phyloP scores from a whole-genome alignment of 1,140 invertebrate genomes.

The Anoplophora glabripennis region DNA sequence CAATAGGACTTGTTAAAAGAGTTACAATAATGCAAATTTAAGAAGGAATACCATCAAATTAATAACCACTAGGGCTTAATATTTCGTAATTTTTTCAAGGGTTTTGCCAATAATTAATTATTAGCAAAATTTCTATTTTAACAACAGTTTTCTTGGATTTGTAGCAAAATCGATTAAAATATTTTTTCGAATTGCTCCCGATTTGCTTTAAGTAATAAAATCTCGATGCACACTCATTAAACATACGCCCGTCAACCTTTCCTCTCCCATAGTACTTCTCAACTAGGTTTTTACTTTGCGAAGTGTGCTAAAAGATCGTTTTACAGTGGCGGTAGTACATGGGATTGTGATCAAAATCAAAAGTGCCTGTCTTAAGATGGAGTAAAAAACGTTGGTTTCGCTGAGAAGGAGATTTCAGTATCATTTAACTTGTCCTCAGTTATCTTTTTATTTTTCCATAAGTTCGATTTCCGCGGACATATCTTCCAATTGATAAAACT shows the following conservation, averaged over 20 bases:
- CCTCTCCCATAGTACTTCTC: conserved; percentile 14
- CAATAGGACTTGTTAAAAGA: too few species aligned
- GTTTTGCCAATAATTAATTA: too few species aligned
- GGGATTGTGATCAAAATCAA: conserved; percentile 12
- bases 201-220: conserved; percentile 8
- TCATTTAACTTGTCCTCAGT: conserved; percentile 16
- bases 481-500: too few species aligned
- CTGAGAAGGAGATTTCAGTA: conserved; percentile 11
- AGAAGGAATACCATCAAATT: too few species aligned
- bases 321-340: conserved; percentile 15
- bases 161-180: not conserved
- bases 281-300: conserved; percentile 19
- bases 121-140: too few species aligned
- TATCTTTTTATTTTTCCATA: too few species aligned
- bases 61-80: too few species aligned
- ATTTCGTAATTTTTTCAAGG: too few species aligned
- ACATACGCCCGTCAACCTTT: conserved; percentile 5
- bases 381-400: too few species aligned
- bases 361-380: conserved; percentile 11
- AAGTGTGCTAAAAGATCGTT: conserved; percentile 20
- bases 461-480: conserved; percentile 9
- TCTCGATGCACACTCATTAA: conserved; percentile 12
- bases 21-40: too few species aligned
- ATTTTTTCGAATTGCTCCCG: not conserved
- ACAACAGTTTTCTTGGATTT: not conserved